Base-by-base conservation (phyloP, 2,113 vertebrate species). In the Daboia siamensis region DNA sequence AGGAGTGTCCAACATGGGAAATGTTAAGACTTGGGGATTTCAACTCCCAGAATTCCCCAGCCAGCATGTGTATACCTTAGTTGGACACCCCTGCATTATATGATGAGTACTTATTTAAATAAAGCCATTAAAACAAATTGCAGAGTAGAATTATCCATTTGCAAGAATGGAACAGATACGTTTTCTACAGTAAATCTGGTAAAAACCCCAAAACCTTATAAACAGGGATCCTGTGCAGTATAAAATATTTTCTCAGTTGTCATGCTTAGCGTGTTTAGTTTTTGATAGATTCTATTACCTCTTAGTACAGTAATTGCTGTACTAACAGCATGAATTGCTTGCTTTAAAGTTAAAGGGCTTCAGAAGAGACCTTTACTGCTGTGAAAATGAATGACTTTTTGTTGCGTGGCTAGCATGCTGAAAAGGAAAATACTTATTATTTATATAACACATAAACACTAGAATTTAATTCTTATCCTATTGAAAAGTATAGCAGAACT, bases 181-280 rank as follows among this genome's bases (percentile, higher is more conserved):
- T 57, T 84, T 90, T 92, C 51, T 69, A 93, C 90, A 69, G 9
- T 3, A 3, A 94, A 86, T 48, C 90, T 92, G 51, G 91, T 89
- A 93, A 54, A 54, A 54, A 1, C 13, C 3, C 3, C 48, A 51
- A 88, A 5, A 23, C 4, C n/a, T 52, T 44, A 33, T 26, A 3
- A 90, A 29, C 69, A 74, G 54, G 90, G 90, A 92, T 46, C 88
- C 90, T 92, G 17, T n/a, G 1, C 24, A 48, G 5, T 39, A 74
- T 90, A 59, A 85, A 88, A 93, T 90, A 87, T 9, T 93, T 92
- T 87, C 91, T 89, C 91, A 96, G 91, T 74, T 95, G 91, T 86
- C 64, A 93, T 86, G 84, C 86, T 96, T 90, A 86, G n/a, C 26
- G 91, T 94, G 93, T 44, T 90, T 52, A 56, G 11, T 44, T 6